These are phyloP conservation scores for Dorcus hopei DNA, from an alignment of 2,888 invertebrate genomes.

Conservation along the genomic window DNA sequence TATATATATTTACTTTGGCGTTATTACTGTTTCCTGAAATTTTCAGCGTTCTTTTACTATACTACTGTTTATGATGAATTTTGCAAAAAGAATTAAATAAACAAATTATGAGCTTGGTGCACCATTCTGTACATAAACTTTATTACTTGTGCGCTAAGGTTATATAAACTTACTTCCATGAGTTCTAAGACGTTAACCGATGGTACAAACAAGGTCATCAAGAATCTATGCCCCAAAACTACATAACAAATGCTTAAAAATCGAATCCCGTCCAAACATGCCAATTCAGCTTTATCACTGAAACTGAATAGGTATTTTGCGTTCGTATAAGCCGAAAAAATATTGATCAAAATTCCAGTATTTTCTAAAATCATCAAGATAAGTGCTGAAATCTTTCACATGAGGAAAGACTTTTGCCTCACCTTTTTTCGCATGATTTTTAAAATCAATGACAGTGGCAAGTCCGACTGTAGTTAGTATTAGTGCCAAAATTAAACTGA, in stretches of 20 bases:
- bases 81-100: no score
- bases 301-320: constrained; percentile 25
- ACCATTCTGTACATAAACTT: no score
- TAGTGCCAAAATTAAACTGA: neutral
- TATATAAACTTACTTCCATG: constrained; percentile 37
- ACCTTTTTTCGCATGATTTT: neutral
- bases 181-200: constrained; percentile 42
- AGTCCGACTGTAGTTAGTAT: neutral
- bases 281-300: constrained; percentile 24
- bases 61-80: no score
- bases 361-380: constrained; percentile 3
- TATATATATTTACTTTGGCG: no score
- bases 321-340: constrained; percentile 32
- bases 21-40: no score
- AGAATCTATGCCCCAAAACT: constrained; percentile 49
- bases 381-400: neutral
- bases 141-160: no score
- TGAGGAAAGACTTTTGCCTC: neutral
- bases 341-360: constrained; percentile 12
- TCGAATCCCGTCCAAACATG: constrained; percentile 53
- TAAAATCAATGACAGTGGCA: no score
- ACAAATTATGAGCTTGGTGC: no score
- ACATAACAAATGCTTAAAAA: constrained; percentile 52
- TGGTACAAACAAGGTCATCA: constrained; percentile 39
- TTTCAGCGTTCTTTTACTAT: no score